These are phyloP conservation scores for Neria commutata DNA, from an alignment of 2,888 invertebrate genomes.

Conservation along the genomic window DNA sequence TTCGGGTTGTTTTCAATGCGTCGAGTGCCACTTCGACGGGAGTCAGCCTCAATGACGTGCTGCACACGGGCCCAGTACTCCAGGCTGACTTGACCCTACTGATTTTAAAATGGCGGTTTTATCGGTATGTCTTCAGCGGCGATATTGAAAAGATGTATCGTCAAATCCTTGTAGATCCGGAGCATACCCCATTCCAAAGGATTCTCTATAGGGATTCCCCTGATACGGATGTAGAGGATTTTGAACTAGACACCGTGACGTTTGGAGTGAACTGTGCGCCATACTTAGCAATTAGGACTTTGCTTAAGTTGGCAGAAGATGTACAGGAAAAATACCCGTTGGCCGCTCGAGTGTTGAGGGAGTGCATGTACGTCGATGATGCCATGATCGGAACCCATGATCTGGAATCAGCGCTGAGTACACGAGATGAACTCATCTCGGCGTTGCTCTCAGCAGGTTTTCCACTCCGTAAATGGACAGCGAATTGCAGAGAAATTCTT, in stretches of 20 bases:
- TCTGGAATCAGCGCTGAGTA: neutral
- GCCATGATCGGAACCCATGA: conserved; percentile 2
- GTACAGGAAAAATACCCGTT: neutral
- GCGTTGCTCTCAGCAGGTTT: neutral
- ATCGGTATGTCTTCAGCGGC: conserved; percentile 1
- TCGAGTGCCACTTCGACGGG: neutral
- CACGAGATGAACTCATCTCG: neutral
- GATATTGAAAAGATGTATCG: conserved; percentile 14
- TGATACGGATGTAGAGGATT: neutral
- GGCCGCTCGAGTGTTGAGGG: neutral
- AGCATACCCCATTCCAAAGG: conserved; percentile 1
- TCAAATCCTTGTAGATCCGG: conserved; percentile 8
- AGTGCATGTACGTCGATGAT: conserved; percentile 12
- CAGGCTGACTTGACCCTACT: conserved; percentile 8
- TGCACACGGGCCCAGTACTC: neutral
- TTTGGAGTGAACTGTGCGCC: conserved; percentile 6
- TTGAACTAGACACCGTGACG: conserved; percentile 1
- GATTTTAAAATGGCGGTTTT: conserved; percentile 4
- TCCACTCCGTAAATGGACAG: conserved; percentile 6
- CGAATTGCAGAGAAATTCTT: neutral
- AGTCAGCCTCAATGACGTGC: neutral
- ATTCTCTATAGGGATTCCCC: conserved; percentile 5
- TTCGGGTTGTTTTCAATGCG: conserved; percentile 7
- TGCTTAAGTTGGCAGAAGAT: neutral
- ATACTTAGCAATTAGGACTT: neutral